Percentiles rank a stretch among this genome's conserved stretches.
Evolutionary conservation across 2,797 vertebrate species (phyloP).

Genomic region (Manis javanica): DNA sequence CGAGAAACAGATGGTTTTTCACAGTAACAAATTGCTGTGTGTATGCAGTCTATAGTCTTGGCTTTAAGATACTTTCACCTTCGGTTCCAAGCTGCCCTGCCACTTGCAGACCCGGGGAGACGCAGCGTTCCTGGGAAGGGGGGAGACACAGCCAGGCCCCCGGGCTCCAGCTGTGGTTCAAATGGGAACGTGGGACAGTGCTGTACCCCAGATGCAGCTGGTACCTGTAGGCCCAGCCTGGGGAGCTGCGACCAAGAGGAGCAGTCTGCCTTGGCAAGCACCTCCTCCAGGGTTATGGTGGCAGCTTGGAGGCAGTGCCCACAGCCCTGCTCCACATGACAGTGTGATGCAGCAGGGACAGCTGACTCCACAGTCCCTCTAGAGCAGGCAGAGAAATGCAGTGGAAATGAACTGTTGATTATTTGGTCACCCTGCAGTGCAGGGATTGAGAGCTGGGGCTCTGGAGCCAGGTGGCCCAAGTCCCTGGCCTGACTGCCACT

Average conservation of each 20-base stretch:
- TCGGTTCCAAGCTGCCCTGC: slow-evolving; percentile 70
- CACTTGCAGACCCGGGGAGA: slow-evolving; percentile 24
- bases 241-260: background rate
- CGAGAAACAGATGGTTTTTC: slow-evolving; percentile 94
- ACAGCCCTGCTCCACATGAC: background rate
- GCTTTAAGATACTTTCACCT: slow-evolving; percentile 88
- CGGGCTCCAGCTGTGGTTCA: background rate
- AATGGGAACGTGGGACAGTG: background rate
- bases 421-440: background rate
- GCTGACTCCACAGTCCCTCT: background rate
- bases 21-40: slow-evolving; percentile 93
- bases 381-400: background rate
- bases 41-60: slow-evolving; percentile 87
- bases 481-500: background rate
- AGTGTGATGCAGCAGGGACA: fast-evolving
- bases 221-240: background rate
- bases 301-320: background rate
- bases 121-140: background rate
- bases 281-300: background rate
- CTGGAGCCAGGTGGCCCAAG: background rate
- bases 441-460: background rate
- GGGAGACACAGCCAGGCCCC: background rate
- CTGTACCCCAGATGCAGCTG: background rate
- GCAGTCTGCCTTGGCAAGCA: background rate
- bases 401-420: background rate